A percentile compares a stretch with the other conserved stretches of the same genome.
Evolutionary conservation across 2,113 vertebrate genomes (phyloP).

Genomic region (Albula goreensis): DNA sequence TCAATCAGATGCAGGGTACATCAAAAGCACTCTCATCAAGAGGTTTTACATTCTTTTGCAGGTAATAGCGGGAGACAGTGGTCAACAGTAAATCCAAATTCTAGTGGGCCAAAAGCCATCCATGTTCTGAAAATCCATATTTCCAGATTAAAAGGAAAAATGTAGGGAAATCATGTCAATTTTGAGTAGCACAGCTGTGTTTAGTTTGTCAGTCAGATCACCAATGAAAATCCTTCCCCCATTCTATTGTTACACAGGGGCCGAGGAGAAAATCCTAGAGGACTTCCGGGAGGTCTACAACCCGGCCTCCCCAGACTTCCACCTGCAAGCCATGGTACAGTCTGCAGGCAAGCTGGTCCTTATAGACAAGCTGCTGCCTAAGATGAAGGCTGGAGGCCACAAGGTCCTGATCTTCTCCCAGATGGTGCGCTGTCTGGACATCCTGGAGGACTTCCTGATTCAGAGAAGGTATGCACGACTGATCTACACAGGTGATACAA

Average conservation of each 20-base stretch:
- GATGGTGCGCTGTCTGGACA: constrained; percentile 98
- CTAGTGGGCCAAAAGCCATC: too few species aligned
- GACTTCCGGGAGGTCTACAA: constrained; percentile 91
- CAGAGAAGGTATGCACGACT: constrained; percentile 84
- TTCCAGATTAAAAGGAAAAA: too few species aligned
- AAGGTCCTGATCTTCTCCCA: constrained; percentile 99
- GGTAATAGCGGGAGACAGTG: too few species aligned
- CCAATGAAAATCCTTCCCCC: too few species aligned
- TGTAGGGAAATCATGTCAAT: too few species aligned
- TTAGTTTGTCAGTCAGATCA: neutral
- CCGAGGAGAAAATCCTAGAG: constrained; percentile 97
- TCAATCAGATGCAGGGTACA: too few species aligned
- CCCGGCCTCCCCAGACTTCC: constrained; percentile 85
- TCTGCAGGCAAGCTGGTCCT: constrained; percentile 97
- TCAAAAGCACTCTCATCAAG: too few species aligned
- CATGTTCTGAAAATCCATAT: too few species aligned
- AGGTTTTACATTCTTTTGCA: too few species aligned
- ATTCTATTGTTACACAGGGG: constrained; percentile 69
- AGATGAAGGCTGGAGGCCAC: constrained; percentile 98
- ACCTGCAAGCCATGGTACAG: constrained; percentile 98
- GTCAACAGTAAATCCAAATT: too few species aligned
- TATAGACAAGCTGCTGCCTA: constrained; percentile 96
- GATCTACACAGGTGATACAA: neutral
- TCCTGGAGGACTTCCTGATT: constrained; percentile 98
- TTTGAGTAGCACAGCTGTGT: neutral